Base-by-base conservation (phyloP, 2,797 vertebrate species). In the Botia kubotai region DNA sequence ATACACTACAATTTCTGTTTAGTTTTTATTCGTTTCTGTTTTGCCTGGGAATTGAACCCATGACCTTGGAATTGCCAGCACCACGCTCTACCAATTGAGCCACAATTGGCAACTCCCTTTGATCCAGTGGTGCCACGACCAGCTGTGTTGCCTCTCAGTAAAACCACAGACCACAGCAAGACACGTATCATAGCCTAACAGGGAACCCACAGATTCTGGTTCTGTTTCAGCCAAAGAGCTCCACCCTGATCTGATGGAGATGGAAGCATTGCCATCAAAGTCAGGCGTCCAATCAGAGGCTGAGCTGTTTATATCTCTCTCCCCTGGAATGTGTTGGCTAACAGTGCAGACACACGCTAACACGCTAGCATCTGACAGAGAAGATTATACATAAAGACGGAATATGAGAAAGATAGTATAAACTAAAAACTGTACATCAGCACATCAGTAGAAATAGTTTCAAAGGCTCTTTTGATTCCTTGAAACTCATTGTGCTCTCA, bases 181-280 rank as follows among this genome's bases (percentile, higher is more conserved):
- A 69, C 48, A 55, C 39, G 62, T n/a, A 33, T 29, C 62, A 48
- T 50, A 76, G 70, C 62, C 14, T 50, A 48, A 62, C 65, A 50
- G 48, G 50, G 63, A 78, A 70, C 39, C 69, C 70, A 50, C 65
- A 79, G 65, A 70, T 12, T 69, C 74, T 78, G 72, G 70, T 67
- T 62, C 29, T 48, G 19, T 63, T 79, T 82, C n/a, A 60, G 68
- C 62, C 65, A 72, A 65, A 33, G 14, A 63, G 50, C 79, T 71
- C 57, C 79, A 78, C 71, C 82, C 67, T 36, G 52, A 72, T 50
- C 72, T 75, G 26, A 65, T 33, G 19, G 62, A 26, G 63, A 69
- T 63, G 63, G 60, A 76, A 12, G 10, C n/a, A 26, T 3, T 43
- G 58, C 48, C 48, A 74, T 69, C 76, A 74, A 50, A 29, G 57